A percentile compares a stretch with the other conserved stretches of the same genome.
Conservation (phyloP, 2,888 invertebrate species). For the Nemotelus pantherinus region DNA sequence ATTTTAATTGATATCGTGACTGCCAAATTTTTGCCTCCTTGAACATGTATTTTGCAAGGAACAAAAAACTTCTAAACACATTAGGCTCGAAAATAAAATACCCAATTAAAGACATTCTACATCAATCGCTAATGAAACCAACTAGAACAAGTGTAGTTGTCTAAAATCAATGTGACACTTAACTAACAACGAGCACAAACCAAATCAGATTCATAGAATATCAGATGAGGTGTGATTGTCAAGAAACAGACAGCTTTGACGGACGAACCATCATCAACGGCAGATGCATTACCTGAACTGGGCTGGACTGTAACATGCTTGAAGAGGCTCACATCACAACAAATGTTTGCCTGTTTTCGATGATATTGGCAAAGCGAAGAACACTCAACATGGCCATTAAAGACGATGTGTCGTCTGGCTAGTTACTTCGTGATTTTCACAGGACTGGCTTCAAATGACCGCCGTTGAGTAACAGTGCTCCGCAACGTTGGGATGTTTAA, state of each 20-base stretch:
- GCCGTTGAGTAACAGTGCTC: not conserved
- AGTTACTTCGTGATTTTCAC: not conserved
- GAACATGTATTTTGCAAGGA: no score
- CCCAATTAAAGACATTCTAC: conserved; percentile 47
- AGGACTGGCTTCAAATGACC: conserved; percentile 6
- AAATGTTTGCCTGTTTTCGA: conserved; percentile 3
- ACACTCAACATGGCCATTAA: not conserved
- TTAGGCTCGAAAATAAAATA: conserved; percentile 44
- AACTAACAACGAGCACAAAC: not conserved
- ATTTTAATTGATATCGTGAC: no score
- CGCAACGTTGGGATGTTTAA: not conserved
- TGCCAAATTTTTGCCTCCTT: no score
- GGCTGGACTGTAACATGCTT: not conserved
- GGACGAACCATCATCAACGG: conserved; percentile 18
- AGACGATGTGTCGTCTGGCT: not conserved
- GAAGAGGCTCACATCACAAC: not conserved
- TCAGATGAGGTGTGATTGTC: conserved; percentile 31
- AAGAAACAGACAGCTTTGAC: conserved; percentile 22
- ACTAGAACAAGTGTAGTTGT: conserved; percentile 48
- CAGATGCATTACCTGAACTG: conserved; percentile 21
- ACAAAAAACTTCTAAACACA: no score
- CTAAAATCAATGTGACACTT: conserved; percentile 49
- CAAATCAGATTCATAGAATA: conserved; percentile 24
- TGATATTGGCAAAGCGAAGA: not conserved
- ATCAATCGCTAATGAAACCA: conserved; percentile 46